Conservation (phyloP, 2,113 vertebrate species). For the Phalacrocorax pelagicus region DNA sequence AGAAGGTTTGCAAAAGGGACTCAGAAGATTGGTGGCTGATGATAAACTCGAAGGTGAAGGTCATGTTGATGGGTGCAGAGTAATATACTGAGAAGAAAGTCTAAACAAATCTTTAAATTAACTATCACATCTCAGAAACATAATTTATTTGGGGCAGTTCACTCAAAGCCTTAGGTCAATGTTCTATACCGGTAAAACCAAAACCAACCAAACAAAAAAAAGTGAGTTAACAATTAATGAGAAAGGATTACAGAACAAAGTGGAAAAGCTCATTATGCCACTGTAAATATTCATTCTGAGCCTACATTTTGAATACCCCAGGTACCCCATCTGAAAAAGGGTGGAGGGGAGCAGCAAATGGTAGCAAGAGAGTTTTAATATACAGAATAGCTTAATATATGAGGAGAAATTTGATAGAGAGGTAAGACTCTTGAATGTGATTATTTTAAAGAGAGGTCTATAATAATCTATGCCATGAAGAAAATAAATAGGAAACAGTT, state of each 20-base stretch:
- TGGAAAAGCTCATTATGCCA: background rate
- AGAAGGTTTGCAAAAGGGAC: background rate
- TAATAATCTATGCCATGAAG: background rate
- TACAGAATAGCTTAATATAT: background rate
- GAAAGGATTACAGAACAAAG: background rate
- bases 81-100: background rate
- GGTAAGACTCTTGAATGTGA: background rate
- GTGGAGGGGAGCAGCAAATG: background rate
- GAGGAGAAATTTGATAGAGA: background rate
- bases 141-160: background rate
- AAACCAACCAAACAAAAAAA: background rate
- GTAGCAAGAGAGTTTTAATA: background rate
- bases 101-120: constrained; percentile 7
- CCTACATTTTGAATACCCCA: background rate
- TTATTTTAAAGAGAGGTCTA: background rate
- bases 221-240: background rate
- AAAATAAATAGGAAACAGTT: background rate
- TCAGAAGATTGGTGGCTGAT: background rate
- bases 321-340: background rate
- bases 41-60: background rate
- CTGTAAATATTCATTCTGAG: background rate
- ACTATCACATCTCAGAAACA: background rate
- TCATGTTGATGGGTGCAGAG: background rate
- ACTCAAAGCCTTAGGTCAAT: background rate
- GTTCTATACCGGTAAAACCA: background rate